phyloP scores from a whole-genome alignment of 2,113 vertebrate species.

The Nibea albiflora region DNA sequence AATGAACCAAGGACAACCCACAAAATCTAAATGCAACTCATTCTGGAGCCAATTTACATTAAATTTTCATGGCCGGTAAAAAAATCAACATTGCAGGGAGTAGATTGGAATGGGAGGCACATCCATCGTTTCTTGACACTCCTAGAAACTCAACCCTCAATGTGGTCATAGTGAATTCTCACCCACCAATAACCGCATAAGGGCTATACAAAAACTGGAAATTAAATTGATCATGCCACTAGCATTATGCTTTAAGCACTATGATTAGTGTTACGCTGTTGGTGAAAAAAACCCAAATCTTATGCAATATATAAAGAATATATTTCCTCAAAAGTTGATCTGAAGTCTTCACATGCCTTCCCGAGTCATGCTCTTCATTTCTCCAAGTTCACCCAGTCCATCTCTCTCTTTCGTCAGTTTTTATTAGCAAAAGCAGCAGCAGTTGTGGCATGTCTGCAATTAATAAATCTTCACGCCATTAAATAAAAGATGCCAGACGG shows the following conservation, averaged over 20 bases:
- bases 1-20: not conserved
- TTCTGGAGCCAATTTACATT: not conserved
- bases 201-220: not conserved
- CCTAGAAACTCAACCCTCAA: not conserved
- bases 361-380: not conserved
- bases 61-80: not conserved
- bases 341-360: not conserved
- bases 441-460: slow-evolving; percentile 75
- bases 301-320: not conserved
- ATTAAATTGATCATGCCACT: slow-evolving; percentile 13
- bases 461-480: slow-evolving; percentile 83
- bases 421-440: slow-evolving; percentile 53
- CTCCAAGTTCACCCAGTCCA: not conserved
- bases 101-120: not conserved
- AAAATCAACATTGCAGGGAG: not conserved
- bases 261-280: not conserved
- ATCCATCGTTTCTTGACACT: not conserved
- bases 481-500: slow-evolving; percentile 72
- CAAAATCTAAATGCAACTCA: not conserved
- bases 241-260: no score
- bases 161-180: not conserved
- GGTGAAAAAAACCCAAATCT: slow-evolving; percentile 1
- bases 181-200: not conserved
- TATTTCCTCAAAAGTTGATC: not conserved
- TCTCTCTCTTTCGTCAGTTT: slow-evolving; percentile 22